Conservation (phyloP, 2,888 invertebrate species). For the Lamellibrachia columna region DNA sequence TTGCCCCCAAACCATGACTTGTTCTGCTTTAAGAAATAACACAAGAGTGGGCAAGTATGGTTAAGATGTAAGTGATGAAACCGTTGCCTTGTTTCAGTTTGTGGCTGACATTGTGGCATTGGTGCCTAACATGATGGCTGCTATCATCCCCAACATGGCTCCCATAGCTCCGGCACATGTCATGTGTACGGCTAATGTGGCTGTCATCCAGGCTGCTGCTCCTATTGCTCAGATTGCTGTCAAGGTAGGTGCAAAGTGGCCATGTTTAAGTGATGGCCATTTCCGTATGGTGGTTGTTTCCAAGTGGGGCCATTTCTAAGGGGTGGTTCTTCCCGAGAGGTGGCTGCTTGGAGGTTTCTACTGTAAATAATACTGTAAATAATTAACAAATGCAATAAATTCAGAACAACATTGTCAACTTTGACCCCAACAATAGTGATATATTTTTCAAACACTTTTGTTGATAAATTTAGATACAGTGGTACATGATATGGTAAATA, state of each 20-base stretch:
- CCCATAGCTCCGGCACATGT: neutral
- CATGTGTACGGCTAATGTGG: neutral
- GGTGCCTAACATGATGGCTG: constrained; percentile 19
- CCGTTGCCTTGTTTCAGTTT: neutral
- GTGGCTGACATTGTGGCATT: neutral
- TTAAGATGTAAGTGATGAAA: neutral
- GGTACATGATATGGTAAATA: too few species aligned
- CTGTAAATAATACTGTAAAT: too few species aligned
- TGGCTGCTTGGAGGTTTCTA: too few species aligned
- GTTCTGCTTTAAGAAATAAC: too few species aligned
- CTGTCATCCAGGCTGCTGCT: neutral
- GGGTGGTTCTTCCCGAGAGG: too few species aligned
- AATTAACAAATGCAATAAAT: too few species aligned
- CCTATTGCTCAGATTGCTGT: constrained; percentile 1
- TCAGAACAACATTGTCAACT: too few species aligned
- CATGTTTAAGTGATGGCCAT: neutral
- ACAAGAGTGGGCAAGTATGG: neutral
- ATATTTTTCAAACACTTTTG: too few species aligned
- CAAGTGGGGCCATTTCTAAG: too few species aligned
- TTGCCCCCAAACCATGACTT: too few species aligned
- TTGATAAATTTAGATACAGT: too few species aligned
- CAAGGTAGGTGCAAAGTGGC: neutral
- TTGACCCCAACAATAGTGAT: too few species aligned
- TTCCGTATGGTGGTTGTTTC: neutral
- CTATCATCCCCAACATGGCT: neutral